Conservation (phyloP, 1,140 invertebrate species). For the Neelides sp. region DNA sequence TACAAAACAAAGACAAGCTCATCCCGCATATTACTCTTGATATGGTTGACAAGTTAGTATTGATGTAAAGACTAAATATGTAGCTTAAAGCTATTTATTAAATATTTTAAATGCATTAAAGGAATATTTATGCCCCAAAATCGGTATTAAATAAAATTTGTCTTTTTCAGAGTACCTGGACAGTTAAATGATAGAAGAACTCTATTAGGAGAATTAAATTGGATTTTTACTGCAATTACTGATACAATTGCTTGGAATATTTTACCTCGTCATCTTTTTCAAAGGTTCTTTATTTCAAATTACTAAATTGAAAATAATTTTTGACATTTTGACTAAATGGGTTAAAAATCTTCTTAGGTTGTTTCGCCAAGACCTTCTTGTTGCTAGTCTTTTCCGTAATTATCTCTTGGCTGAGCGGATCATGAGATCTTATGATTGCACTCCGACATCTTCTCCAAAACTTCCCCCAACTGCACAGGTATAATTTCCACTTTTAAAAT, state of each 20-base stretch:
- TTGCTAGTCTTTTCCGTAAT: constrained; percentile 94
- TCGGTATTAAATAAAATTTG: not conserved
- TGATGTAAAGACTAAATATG: not conserved
- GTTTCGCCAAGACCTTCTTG: constrained; percentile 94
- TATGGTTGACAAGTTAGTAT: constrained; percentile 71
- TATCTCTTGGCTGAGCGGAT: constrained; percentile 93
- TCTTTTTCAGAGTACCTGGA: constrained; percentile 69
- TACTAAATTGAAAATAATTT: constrained; percentile 6
- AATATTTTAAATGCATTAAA: constrained; percentile 3
- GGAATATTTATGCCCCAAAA: not conserved
- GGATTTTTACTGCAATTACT: constrained; percentile 99
- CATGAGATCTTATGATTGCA: constrained; percentile 90
- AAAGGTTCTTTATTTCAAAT: constrained; percentile 24
- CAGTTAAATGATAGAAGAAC: constrained; percentile 86
- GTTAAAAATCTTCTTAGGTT: constrained; percentile 52
- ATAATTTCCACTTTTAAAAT: constrained; percentile 23
- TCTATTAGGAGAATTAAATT: constrained; percentile 96
- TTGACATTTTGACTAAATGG: not conserved
- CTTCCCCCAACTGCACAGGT: constrained; percentile 80
- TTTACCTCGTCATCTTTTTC: constrained; percentile 45
- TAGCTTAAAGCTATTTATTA: not conserved
- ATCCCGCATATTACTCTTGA: constrained; percentile 66
- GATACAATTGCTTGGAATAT: constrained; percentile 99
- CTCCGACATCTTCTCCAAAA: constrained; percentile 77
- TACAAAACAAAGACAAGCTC: constrained; percentile 68